Percentiles rank a stretch among this genome's conserved stretches.
Evolutionary conservation across 2,797 vertebrate species (phyloP).

Genomic region (Tamandua tetradactyla): DNA sequence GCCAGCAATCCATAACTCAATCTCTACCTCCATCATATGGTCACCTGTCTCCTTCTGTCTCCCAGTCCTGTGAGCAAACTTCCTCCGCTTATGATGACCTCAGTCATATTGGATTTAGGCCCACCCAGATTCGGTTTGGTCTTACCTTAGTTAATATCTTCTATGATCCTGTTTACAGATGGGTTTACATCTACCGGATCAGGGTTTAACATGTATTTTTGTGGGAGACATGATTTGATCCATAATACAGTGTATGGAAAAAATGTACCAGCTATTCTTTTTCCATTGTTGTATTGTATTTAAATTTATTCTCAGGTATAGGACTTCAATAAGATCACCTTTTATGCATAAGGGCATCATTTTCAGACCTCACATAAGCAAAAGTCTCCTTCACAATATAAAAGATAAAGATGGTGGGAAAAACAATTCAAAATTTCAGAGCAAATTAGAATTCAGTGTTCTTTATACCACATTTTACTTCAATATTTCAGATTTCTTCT

Average conservation of each 20-base stretch:
- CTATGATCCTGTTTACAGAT: no score
- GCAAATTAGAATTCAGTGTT: neutral
- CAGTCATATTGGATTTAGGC: no score
- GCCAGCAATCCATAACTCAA: no score
- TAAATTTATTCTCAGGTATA: slow-evolving; percentile 6
- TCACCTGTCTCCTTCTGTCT: no score
- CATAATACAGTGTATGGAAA: neutral
- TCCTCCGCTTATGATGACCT: no score
- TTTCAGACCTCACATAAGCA: neutral
- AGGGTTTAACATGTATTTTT: no score
- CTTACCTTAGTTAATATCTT: no score
- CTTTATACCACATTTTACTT: slow-evolving; percentile 21
- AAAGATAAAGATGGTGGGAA: neutral
- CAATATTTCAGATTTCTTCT: neutral
- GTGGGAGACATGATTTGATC: no score
- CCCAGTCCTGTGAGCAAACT: no score
- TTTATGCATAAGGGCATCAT: neutral
- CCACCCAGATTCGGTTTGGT: no score
- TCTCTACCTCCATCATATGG: no score
- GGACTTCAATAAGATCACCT: neutral
- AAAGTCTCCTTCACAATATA: neutral
- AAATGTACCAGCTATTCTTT: neutral
- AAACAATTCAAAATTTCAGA: neutral
- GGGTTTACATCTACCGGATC: no score
- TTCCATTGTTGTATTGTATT: neutral